Conservation (phyloP, 2,888 invertebrate species). For the Drosophila macrospina region DNA sequence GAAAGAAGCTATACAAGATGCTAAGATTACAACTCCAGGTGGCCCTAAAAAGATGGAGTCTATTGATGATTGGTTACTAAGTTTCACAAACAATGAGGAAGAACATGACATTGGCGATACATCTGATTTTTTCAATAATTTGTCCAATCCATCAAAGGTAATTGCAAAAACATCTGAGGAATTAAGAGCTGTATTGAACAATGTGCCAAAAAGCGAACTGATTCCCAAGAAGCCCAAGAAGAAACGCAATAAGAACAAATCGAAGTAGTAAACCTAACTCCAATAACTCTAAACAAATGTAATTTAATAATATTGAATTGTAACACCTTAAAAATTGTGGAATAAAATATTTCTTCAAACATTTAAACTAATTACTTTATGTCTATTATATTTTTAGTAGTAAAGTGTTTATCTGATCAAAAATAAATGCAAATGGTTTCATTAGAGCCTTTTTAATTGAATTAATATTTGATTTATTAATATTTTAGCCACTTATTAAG, state of each 20-base stretch:
- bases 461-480: too few species aligned
- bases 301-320: not conserved
- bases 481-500: too few species aligned
- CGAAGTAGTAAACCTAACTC: not conserved
- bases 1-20: not conserved
- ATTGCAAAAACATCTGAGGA: not conserved
- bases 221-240: not conserved
- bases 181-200: not conserved
- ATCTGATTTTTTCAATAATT: slow-evolving; percentile 5
- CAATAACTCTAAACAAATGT: not conserved
- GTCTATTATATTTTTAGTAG: too few species aligned
- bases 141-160: not conserved
- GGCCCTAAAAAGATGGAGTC: not conserved
- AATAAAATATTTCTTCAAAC: not conserved
- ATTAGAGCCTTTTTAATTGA: too few species aligned
- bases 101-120: slow-evolving; percentile 9
- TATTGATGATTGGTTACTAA: not conserved
- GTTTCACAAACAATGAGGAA: not conserved
- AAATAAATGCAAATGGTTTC: too few species aligned
- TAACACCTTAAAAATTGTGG: not conserved
- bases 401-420: too few species aligned
- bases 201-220: not conserved
- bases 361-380: too few species aligned
- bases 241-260: slow-evolving; percentile 1
- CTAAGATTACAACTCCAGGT: not conserved